Evolutionary conservation across 2,113 vertebrate genomes (phyloP), one percentile per base, ranked within the genome.

Genomic region (Poecilia latipinna): DNA sequence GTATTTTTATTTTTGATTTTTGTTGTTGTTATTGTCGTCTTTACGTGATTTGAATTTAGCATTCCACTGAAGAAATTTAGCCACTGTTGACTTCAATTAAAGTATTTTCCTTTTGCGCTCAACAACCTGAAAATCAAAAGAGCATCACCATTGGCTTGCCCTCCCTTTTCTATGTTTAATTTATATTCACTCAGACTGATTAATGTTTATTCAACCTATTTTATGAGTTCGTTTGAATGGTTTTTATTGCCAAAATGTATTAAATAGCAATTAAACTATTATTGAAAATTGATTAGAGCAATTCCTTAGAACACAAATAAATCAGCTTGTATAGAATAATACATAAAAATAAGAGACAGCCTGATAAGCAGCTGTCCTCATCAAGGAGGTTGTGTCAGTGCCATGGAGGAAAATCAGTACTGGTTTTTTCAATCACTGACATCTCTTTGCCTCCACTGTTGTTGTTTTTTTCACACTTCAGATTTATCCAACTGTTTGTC

Each of bases 321-420:
- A 15, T 61, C 54, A 3, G 22, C 24, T 12, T 3, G 15, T 19
- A 33, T 29, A 32, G 3, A 28, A 29, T 37, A 65, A 71, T 73
- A 31, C 5, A 6, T 33, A 19, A 22, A 33, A 69, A 39, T 57
- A 65, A 68, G 33, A 73, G 26, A 8, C 0, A 31, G 0, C n/a
- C 19, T 8, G 17, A 67, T 24, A 35, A 57, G 28, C 19, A 32
- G 17, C 51, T 69, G 70, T 44, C 5, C 32, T 61, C 61, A 66
- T 54, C 15, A 24, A 72, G 6, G 73, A 42, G 39, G 48, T n/a
- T 33, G 76, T 82, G 85, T 89, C 85, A 91, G 85, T 83, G 86
- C 83, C 83, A 79, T 82, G 88, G 86, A 91, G 42, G 88, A 85
- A 79, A 78, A 77, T 74, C 61, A 48, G 17, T 2, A 8, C 28